A percentile compares a stretch with the other conserved stretches of the same genome.
Evolutionary conservation across 2,797 vertebrate species (phyloP).

Genomic region (Dendrocincla tyrannina): DNA sequence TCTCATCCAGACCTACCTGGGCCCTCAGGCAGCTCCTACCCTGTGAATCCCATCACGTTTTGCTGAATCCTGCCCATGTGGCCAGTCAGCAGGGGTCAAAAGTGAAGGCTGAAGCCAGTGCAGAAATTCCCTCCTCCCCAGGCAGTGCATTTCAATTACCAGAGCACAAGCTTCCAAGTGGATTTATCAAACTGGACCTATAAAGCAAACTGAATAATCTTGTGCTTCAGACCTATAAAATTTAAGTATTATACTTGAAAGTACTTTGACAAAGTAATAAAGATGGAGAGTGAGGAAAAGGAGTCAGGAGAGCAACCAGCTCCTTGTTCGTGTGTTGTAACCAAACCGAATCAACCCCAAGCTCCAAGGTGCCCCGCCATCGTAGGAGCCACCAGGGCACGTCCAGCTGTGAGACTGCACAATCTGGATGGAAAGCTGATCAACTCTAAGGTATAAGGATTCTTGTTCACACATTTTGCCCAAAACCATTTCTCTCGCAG

Average conservation of each 20-base stretch:
- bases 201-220: slow-evolving; percentile 73
- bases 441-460: background rate
- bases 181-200: slow-evolving; percentile 64
- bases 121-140: slow-evolving; percentile 27
- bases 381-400: accelerated
- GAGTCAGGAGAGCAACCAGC: background rate
- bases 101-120: background rate
- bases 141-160: slow-evolving; percentile 56
- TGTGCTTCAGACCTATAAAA: slow-evolving; percentile 58
- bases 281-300: slow-evolving; percentile 10
- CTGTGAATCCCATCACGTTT: background rate
- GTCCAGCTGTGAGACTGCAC: background rate
- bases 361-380: background rate
- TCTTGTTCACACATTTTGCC: background rate
- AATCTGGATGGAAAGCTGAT: background rate
- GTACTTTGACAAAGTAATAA: slow-evolving; percentile 64
- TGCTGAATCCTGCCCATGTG: background rate
- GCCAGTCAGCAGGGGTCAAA: background rate
- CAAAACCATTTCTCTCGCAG: background rate
- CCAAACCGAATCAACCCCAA: accelerated
- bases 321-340: background rate
- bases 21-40: background rate
- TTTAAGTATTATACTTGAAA: slow-evolving; percentile 62
- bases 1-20: background rate
- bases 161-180: background rate